A percentile compares a stretch with the other conserved stretches of the same genome.
phyloP scores from a whole-genome alignment of 2,113 vertebrate genomes.

The Chlamydotis undulata region DNA sequence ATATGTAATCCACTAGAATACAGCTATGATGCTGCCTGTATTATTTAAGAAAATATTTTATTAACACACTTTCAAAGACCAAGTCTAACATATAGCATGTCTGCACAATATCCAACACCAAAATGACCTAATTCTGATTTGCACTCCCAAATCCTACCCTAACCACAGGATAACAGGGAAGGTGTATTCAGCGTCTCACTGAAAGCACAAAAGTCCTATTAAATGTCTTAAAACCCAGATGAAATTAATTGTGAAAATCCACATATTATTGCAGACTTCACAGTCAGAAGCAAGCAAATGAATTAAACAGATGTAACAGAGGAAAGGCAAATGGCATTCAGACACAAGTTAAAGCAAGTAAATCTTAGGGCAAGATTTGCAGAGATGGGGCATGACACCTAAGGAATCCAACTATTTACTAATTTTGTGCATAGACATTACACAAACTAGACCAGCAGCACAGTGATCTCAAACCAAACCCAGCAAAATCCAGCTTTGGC shows the following conservation, averaged over 20 bases:
- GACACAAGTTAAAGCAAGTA: not conserved
- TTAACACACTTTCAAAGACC: not conserved
- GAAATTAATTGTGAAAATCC: not conserved
- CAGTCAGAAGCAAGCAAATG: not conserved
- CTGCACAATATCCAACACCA: not conserved
- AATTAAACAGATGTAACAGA: not conserved
- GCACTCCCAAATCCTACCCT: not conserved
- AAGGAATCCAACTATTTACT: not conserved
- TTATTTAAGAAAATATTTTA: not conserved
- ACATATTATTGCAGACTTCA: not conserved
- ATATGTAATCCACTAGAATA: not conserved
- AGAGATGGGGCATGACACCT: not conserved
- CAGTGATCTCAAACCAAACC: not conserved
- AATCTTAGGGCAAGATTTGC: not conserved
- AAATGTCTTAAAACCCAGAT: not conserved
- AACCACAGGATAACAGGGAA: not conserved
- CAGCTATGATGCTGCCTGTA: not conserved
- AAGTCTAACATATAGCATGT: not conserved
- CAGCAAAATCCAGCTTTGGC: not conserved
- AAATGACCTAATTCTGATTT: not conserved
- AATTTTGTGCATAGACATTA: not conserved
- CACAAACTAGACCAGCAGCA: not conserved
- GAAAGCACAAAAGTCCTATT: not conserved
- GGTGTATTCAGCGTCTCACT: not conserved
- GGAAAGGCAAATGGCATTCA: not conserved